Conservation (phyloP, 2,797 vertebrate species). For the Ciconia nigra region DNA sequence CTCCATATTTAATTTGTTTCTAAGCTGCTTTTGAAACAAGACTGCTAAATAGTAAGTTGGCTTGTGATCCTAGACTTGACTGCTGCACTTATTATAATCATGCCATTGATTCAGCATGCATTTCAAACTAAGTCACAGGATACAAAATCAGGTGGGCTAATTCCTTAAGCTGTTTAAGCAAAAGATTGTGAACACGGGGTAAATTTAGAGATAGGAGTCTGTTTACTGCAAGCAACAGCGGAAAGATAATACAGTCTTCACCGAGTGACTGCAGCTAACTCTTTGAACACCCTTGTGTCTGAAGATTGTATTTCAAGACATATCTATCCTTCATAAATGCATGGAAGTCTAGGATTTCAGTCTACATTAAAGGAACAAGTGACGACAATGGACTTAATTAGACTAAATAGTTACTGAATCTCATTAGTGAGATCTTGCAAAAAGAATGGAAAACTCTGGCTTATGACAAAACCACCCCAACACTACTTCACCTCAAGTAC, state of each 20-base stretch:
- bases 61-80: conserved; percentile 56
- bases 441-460: conserved; percentile 32
- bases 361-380: conserved; percentile 31
- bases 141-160: conserved; percentile 36
- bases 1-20: conserved; percentile 63
- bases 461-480: conserved; percentile 3
- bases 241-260: conserved; percentile 12
- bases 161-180: conserved; percentile 46
- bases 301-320: conserved; percentile 38
- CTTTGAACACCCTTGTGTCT: conserved; percentile 25
- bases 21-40: conserved; percentile 62
- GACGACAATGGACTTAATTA: conserved; percentile 7
- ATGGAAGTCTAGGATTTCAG: conserved; percentile 35
- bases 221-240: not conserved
- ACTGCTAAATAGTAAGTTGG: conserved; percentile 49
- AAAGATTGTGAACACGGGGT: not conserved
- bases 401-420: not conserved
- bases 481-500: not conserved
- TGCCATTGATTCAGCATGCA: conserved; percentile 26
- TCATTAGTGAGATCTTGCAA: not conserved
- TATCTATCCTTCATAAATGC: conserved; percentile 14
- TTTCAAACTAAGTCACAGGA: conserved; percentile 48
- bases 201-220: conserved; percentile 45
- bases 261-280: not conserved
- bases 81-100: conserved; percentile 44